phyloP scores from a whole-genome alignment of 2,888 invertebrate genomes.

The Drosophila subsilvestris region DNA sequence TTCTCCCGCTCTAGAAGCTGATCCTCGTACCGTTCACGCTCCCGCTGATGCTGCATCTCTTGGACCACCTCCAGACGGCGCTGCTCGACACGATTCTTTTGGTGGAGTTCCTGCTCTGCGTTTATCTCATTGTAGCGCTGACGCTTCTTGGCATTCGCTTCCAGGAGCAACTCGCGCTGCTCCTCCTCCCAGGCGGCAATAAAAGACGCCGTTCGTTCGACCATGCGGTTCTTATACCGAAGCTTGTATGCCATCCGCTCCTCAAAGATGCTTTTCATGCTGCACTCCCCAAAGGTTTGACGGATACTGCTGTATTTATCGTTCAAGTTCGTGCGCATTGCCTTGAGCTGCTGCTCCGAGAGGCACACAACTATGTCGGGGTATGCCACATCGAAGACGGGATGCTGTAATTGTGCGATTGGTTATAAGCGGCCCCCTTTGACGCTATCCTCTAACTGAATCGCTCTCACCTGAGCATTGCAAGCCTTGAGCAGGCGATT shows the following conservation, averaged over 20 bases:
- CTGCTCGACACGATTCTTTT: slow-evolving; percentile 77
- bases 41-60: slow-evolving; percentile 71
- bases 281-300: slow-evolving; percentile 85
- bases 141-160: slow-evolving; percentile 68
- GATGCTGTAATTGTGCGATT: slow-evolving; percentile 67
- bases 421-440: background rate
- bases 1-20: slow-evolving; percentile 70
- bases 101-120: slow-evolving; percentile 69
- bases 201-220: slow-evolving; percentile 80
- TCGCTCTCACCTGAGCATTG: slow-evolving; percentile 86
- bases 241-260: slow-evolving; percentile 85
- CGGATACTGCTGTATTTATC: slow-evolving; percentile 66
- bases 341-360: slow-evolving; percentile 75
- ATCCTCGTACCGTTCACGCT: slow-evolving; percentile 74
- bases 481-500: slow-evolving; percentile 89
- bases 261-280: slow-evolving; percentile 85
- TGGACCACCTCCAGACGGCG: slow-evolving; percentile 71
- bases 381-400: slow-evolving; percentile 76
- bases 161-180: slow-evolving; percentile 58
- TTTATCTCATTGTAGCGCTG: slow-evolving; percentile 73
- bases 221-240: slow-evolving; percentile 85
- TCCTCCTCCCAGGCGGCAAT: slow-evolving; percentile 78
- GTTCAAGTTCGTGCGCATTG: slow-evolving; percentile 68
- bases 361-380: slow-evolving; percentile 82
- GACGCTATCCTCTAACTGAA: background rate